These are phyloP conservation scores for Drosophila miranda DNA, from an alignment of 1,140 invertebrate genomes.

Conservation along the genomic window DNA sequence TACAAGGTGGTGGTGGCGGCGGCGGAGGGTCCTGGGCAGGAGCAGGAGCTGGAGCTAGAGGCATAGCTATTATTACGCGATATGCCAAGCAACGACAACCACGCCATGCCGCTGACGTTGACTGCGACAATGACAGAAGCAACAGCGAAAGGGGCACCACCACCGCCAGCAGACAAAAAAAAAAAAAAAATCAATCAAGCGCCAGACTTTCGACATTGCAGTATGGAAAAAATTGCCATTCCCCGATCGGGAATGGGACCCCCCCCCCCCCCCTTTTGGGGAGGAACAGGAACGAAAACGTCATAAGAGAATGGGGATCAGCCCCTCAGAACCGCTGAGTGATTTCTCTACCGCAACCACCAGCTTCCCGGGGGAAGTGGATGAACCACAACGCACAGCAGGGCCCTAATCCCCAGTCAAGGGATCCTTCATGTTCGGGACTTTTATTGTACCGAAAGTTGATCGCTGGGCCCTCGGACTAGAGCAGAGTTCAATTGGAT, in stretches of 20 bases:
- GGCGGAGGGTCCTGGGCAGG: background rate
- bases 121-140: background rate
- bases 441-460: too few relatives aligned
- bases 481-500: too few relatives aligned
- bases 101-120: slow-evolving; percentile 13
- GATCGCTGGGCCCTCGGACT: too few relatives aligned
- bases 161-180: slow-evolving; percentile 1
- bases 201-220: slow-evolving; percentile 35
- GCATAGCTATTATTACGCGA: slow-evolving; percentile 51
- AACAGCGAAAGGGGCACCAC: background rate
- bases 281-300: slow-evolving; percentile 20
- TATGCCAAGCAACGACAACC: slow-evolving; percentile 39
- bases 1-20: background rate
- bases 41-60: background rate
- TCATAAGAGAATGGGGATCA: slow-evolving; percentile 7
- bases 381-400: too few relatives aligned
- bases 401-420: too few relatives aligned
- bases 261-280: background rate
- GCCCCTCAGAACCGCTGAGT: slow-evolving; percentile 12
- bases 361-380: too few relatives aligned
- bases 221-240: slow-evolving; percentile 12
- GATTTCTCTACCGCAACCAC: slow-evolving; percentile 25
- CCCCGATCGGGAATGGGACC: slow-evolving; percentile 27
- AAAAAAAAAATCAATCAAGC: slow-evolving; percentile 72
- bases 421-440: too few relatives aligned